Evolutionary conservation across 2,888 invertebrate genomes (phyloP), one percentile per base, ranked within the genome.

Genomic region (Pseudococcus viburni): DNA sequence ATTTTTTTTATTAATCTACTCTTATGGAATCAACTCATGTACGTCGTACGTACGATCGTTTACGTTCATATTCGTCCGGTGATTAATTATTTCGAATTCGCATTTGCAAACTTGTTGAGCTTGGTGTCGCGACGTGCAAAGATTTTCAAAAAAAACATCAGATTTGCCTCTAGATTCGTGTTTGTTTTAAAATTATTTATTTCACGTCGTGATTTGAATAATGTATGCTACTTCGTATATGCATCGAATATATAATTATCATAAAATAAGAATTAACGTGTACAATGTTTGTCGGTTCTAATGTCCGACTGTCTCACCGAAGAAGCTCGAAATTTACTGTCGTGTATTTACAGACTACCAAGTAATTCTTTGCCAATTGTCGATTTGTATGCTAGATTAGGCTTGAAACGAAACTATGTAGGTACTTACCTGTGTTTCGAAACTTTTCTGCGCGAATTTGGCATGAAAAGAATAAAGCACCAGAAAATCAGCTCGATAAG

Each of bases 111-210:
- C 64, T 64, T 64, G 64, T 73, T 73, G 33, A 73, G 68, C 26
- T 3, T 73, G 73, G 12, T 9, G 64, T 22, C 11, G 64, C 0
- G 33, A 39, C 73, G 73, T 73, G 73, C 73, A 12, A 17, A 39
- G 39, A 33, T 39, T 73, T 73, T 17, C 33, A 73, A 33, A 73
- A 59, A 59, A 64, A 64, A 55, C 5, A 55, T n/a, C 5, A 22
- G 22, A 64, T 64, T 9, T 64, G 9, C 11, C 11, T 22, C 15
- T 5, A 0, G 9, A 33, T 73, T 33, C 33, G 33, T 73, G 33
- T 73, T 73, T 73, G 33, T 73, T 73, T 33, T 73, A 33, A 26
- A 73, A 33, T 33, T 68, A 73, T 73, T 73, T 73, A 26, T 73
- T 39, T 73, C 15, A 33, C 15, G 33, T 33, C 73, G 73, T 33